Percentiles rank a stretch among this genome's conserved stretches.
These are phyloP conservation scores for Dorcus hopei DNA, from an alignment of 2,888 invertebrate species.

Conservation along the genomic window DNA sequence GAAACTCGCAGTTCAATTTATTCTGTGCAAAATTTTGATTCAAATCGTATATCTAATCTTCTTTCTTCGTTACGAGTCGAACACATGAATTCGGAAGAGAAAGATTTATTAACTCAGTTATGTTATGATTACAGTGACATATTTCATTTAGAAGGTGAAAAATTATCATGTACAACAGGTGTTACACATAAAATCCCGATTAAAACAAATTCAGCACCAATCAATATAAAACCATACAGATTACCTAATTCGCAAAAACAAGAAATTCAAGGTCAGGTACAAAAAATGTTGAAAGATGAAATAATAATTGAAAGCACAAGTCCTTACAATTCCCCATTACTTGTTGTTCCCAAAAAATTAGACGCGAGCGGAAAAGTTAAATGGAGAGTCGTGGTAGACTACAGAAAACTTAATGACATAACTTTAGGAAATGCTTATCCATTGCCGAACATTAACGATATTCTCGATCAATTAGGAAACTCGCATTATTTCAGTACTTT, in stretches of 20 bases:
- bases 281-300: background rate
- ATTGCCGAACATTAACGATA: slow-evolving; percentile 29
- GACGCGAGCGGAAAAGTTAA: slow-evolving; percentile 13
- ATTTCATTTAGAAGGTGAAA: too few species aligned
- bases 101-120: too few species aligned
- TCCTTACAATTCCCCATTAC: slow-evolving; percentile 26
- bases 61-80: background rate
- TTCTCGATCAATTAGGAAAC: slow-evolving; percentile 29
- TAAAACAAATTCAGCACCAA: background rate
- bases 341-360: slow-evolving; percentile 27
- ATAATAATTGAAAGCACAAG: background rate
- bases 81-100: background rate
- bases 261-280: background rate
- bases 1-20: background rate
- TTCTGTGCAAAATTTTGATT: background rate
- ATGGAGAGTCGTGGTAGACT: slow-evolving; percentile 27
- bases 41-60: background rate
- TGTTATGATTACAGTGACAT: too few species aligned
- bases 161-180: too few species aligned
- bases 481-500: slow-evolving; percentile 2
- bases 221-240: background rate
- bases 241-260: background rate
- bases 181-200: background rate
- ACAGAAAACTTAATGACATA: slow-evolving; percentile 22
- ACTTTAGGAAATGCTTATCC: slow-evolving; percentile 32